These are phyloP conservation scores for Cichlasoma orientale DNA, from an alignment of 2,797 vertebrate genomes.

Conservation along the genomic window DNA sequence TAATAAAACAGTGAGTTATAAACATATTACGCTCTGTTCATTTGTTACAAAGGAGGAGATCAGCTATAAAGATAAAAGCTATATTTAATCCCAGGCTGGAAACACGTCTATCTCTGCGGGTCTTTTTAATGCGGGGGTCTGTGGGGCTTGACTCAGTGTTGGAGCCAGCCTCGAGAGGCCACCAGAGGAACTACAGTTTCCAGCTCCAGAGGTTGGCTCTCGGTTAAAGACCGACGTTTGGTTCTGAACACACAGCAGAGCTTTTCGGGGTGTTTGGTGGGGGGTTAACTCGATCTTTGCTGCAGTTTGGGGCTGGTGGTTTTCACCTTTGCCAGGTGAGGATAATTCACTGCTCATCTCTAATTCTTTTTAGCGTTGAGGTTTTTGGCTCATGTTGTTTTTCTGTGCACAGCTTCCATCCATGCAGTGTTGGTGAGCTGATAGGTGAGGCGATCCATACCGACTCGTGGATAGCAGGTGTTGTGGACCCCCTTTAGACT, in stretches of 20 bases:
- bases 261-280: no score
- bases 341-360: no score
- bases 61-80: not conserved
- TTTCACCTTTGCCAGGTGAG: no score
- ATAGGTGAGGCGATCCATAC: constrained; percentile 66
- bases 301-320: no score
- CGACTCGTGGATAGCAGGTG: constrained; percentile 93
- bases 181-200: not conserved
- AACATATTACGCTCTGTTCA: not conserved
- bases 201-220: no score
- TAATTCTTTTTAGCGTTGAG: not conserved
- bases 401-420: not conserved
- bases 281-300: no score
- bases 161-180: not conserved
- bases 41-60: fast-evolving
- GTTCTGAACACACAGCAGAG: no score
- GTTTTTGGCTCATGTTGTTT: not conserved
- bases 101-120: fast-evolving
- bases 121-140: not conserved
- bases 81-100: fast-evolving
- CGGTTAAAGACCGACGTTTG: no score
- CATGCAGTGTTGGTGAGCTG: not conserved
- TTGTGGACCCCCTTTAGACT: constrained; percentile 92
- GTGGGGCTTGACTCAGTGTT: not conserved
- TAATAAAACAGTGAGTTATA: not conserved